phyloP scores from a whole-genome alignment of 2,113 vertebrate species.

The Romanogobio albipinnatus region DNA sequence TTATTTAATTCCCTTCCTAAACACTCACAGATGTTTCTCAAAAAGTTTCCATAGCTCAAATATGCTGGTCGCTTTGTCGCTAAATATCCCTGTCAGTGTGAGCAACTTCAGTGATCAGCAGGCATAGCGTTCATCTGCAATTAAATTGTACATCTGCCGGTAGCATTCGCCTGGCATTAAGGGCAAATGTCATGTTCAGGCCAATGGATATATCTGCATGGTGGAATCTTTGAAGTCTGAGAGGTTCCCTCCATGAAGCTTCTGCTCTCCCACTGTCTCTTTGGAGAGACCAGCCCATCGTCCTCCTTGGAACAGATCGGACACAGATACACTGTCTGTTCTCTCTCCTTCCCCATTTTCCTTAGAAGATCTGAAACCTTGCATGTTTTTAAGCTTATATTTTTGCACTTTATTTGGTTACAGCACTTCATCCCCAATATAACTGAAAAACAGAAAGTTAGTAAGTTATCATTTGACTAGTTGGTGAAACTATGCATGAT shows the following conservation, averaged over 20 bases:
- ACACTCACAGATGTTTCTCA: not conserved
- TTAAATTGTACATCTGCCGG: not conserved
- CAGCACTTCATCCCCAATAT: not conserved
- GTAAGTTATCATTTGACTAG: not conserved
- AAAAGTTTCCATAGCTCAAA: not conserved
- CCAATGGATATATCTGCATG: slow-evolving; percentile 6
- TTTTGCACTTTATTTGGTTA: not conserved
- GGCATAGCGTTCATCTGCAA: not conserved
- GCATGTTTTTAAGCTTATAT: not conserved
- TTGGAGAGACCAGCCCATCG: slow-evolving; percentile 48
- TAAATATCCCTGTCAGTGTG: not conserved
- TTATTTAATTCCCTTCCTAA: not conserved
- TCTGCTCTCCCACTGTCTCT: slow-evolving; percentile 41
- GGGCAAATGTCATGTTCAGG: slow-evolving; percentile 12
- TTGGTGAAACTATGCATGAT: not conserved
- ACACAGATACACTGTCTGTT: slow-evolving; percentile 22
- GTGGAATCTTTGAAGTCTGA: slow-evolving; percentile 36
- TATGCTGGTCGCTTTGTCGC: not conserved
- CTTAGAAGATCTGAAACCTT: slow-evolving; percentile 20
- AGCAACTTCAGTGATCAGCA: not conserved
- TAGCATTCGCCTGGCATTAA: not conserved
- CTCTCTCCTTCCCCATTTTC: not conserved
- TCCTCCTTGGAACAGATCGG: slow-evolving; percentile 34
- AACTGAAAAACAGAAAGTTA: not conserved
- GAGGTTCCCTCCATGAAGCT: slow-evolving; percentile 28